A percentile compares a stretch with the other conserved stretches of the same genome.
Evolutionary conservation across 2,797 vertebrate genomes (phyloP).

Genomic region (Harpagifer antarcticus): DNA sequence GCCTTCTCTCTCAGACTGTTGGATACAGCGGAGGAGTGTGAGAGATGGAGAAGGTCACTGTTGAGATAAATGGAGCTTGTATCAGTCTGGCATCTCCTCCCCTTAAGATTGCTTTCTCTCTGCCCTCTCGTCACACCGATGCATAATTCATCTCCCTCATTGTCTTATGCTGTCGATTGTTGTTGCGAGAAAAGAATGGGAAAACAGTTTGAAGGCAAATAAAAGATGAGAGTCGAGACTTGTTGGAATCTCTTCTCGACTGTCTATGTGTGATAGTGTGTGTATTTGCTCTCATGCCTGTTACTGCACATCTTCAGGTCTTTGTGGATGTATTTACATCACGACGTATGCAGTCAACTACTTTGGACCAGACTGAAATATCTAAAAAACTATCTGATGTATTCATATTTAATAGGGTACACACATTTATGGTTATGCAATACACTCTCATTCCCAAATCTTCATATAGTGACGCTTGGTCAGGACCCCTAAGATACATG

Average conservation of each 20-base stretch:
- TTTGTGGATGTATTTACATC: neutral
- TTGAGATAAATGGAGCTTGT: slow-evolving; percentile 60
- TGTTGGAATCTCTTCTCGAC: neutral
- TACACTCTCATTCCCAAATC: too few relatives aligned
- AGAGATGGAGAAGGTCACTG: slow-evolving; percentile 56
- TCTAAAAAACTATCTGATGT: neutral
- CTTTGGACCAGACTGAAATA: neutral
- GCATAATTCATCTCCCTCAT: slow-evolving; percentile 62
- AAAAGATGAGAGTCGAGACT: neutral
- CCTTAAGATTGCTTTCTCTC: slow-evolving; percentile 56
- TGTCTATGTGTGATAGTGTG: neutral
- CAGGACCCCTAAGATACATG: too few relatives aligned
- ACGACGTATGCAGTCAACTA: neutral
- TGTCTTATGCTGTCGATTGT: slow-evolving; percentile 51
- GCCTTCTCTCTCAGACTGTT: slow-evolving; percentile 8
- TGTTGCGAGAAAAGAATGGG: neutral
- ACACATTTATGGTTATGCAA: neutral
- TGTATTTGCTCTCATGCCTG: neutral
- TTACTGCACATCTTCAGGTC: neutral
- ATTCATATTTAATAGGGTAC: neutral
- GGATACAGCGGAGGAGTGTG: slow-evolving; percentile 19
- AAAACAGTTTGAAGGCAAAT: neutral
- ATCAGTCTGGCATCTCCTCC: slow-evolving; percentile 63
- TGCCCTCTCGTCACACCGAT: slow-evolving; percentile 49
- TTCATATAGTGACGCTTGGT: too few relatives aligned